Evolutionary conservation across 2,888 invertebrate genomes (phyloP).

Genomic region (Ichneumoninae sp.): DNA sequence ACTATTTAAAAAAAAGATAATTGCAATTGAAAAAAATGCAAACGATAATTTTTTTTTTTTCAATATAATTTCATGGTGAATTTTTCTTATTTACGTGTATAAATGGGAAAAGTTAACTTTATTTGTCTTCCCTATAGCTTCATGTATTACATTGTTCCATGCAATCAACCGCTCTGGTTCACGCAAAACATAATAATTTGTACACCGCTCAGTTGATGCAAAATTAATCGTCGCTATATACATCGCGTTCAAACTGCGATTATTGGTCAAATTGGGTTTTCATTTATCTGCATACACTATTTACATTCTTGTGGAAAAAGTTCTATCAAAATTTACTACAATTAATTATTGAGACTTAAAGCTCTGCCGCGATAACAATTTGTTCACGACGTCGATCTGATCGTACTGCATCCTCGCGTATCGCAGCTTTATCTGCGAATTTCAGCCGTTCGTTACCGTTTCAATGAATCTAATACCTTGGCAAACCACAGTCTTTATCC

Average conservation of each 20-base stretch:
- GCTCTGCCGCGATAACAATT: background rate
- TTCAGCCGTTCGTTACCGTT: slow-evolving; percentile 6
- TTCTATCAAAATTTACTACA: background rate
- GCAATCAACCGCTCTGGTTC: background rate
- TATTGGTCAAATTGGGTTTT: background rate
- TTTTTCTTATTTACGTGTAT: background rate
- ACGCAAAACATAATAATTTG: slow-evolving; percentile 12
- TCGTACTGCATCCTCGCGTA: slow-evolving; percentile 52
- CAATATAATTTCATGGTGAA: background rate
- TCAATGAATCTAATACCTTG: slow-evolving; percentile 32
- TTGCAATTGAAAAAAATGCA: background rate
- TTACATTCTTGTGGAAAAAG: background rate
- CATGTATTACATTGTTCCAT: background rate
- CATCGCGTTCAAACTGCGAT: background rate
- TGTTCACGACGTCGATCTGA: background rate
- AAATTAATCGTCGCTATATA: slow-evolving; percentile 11
- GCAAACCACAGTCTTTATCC: slow-evolving; percentile 28
- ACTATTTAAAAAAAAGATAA: background rate
- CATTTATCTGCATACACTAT: background rate
- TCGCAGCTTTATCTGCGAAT: slow-evolving; percentile 28
- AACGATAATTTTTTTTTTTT: background rate
- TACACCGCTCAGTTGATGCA: slow-evolving; percentile 1
- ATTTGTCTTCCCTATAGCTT: background rate
- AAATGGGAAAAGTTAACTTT: background rate
- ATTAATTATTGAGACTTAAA: background rate